Percentiles rank a stretch among this genome's conserved stretches.
These are phyloP conservation scores for Troglohyphantes excavatus DNA, from an alignment of 2,888 invertebrate species.

Conservation along the genomic window DNA sequence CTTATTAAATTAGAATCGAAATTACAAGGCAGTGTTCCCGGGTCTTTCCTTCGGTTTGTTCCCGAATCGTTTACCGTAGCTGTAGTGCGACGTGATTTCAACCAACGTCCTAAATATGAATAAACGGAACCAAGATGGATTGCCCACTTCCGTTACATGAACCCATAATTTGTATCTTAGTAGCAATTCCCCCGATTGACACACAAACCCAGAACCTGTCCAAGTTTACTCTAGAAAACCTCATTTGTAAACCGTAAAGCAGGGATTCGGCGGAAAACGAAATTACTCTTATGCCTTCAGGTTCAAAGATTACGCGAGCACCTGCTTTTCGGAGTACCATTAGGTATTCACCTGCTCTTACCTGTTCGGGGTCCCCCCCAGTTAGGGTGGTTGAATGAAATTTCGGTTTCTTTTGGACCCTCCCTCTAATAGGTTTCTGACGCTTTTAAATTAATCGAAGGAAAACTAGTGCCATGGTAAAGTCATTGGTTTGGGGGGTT, in stretches of 20 bases:
- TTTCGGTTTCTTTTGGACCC: slow-evolving; percentile 20
- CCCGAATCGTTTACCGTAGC: too few relatives aligned
- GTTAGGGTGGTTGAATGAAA: background rate
- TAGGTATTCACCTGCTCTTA: slow-evolving; percentile 65
- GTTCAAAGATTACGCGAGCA: slow-evolving; percentile 49
- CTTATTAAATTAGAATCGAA: too few relatives aligned
- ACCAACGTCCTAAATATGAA: background rate
- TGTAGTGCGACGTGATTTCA: too few relatives aligned
- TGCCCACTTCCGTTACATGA: background rate
- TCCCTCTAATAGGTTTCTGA: background rate
- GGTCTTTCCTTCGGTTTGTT: too few relatives aligned
- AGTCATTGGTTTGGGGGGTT: background rate
- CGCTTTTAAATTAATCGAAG: background rate
- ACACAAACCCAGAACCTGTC: slow-evolving; percentile 41
- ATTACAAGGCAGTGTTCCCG: too few relatives aligned
- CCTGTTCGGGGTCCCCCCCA: slow-evolving; percentile 24
- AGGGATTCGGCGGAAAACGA: slow-evolving; percentile 20
- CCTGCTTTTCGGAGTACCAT: slow-evolving; percentile 49
- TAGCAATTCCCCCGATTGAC: slow-evolving; percentile 16
- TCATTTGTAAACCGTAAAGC: slow-evolving; percentile 39
- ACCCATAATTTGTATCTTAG: background rate
- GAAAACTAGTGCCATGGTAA: background rate
- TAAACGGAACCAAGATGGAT: background rate
- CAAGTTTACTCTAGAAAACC: slow-evolving; percentile 2
- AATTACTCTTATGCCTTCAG: slow-evolving; percentile 7